A percentile compares a stretch with the other conserved stretches of the same genome.
These are phyloP conservation scores for Camponotus vicinus DNA, from an alignment of 1,140 invertebrate genomes.

Conservation along the genomic window DNA sequence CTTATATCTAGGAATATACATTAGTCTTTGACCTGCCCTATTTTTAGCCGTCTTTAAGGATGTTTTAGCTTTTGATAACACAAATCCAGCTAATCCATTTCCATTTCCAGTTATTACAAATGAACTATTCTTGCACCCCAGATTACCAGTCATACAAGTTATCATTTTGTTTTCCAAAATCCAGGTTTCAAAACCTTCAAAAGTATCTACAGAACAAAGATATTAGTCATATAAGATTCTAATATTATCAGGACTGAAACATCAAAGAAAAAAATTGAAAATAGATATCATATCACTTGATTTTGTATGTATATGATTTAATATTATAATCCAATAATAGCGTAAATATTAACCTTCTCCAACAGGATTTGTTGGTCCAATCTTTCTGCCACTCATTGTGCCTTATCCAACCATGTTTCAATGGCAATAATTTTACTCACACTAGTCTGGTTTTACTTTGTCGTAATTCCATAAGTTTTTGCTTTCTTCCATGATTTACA, in stretches of 20 bases:
- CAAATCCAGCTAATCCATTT: slow-evolving; percentile 95
- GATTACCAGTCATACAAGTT: slow-evolving; percentile 93
- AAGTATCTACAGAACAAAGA: slow-evolving; percentile 89
- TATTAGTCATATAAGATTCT: background rate
- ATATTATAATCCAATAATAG: slow-evolving; percentile 32
- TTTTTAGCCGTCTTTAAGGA: slow-evolving; percentile 93
- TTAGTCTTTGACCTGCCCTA: slow-evolving; percentile 94
- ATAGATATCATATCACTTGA: background rate
- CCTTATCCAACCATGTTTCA: slow-evolving; percentile 96
- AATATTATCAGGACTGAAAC: background rate
- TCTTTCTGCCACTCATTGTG: slow-evolving; percentile 93
- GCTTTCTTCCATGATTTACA: slow-evolving; percentile 90
- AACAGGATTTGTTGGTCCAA: slow-evolving; percentile 95
- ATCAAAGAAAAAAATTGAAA: slow-evolving; percentile 3
- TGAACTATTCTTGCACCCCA: slow-evolving; percentile 91
- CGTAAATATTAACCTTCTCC: slow-evolving; percentile 88
- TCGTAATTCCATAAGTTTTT: slow-evolving; percentile 90
- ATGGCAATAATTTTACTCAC: slow-evolving; percentile 89
- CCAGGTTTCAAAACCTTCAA: slow-evolving; percentile 95
- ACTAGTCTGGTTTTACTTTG: slow-evolving; percentile 90
- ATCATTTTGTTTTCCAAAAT: slow-evolving; percentile 94
- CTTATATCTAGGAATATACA: slow-evolving; percentile 93
- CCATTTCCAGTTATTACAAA: slow-evolving; percentile 95
- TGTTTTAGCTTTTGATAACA: slow-evolving; percentile 89
- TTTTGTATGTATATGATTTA: background rate